phyloP scores from a whole-genome alignment of 1,140 invertebrate genomes.

The Bradynema listronoti region DNA sequence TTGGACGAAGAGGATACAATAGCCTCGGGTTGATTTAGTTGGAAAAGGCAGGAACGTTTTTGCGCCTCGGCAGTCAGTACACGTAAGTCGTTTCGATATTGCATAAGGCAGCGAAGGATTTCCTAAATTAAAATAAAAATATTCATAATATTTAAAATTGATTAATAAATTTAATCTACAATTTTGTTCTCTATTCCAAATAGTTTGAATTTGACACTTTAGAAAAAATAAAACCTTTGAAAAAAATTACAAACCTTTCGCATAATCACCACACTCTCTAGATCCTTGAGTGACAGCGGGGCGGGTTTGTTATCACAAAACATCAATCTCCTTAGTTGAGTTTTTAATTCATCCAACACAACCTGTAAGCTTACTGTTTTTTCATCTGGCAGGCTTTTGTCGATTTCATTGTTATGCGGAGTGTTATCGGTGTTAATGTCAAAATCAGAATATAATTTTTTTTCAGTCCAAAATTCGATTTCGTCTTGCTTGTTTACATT shows the following conservation, averaged over 20 bases:
- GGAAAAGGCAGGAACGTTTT: conserved; percentile 1
- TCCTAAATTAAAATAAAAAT: not conserved
- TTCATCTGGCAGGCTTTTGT: not conserved
- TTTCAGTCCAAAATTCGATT: too few species aligned
- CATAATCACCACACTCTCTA: not conserved
- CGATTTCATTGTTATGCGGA: too few species aligned
- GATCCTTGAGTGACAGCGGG: not conserved
- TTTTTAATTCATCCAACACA: conserved; percentile 9
- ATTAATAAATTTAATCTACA: not conserved
- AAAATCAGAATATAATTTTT: too few species aligned
- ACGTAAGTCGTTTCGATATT: conserved; percentile 14
- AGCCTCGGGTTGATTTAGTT: conserved; percentile 6
- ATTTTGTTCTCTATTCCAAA: too few species aligned
- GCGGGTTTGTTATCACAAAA: not conserved
- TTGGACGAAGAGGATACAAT: too few species aligned
- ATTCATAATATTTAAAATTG: not conserved
- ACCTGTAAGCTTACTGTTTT: not conserved
- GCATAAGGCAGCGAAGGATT: conserved; percentile 1
- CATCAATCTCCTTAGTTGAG: not conserved
- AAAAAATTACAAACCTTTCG: not conserved
- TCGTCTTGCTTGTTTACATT: too few species aligned
- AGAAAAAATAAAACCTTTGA: not conserved
- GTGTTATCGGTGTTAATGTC: too few species aligned
- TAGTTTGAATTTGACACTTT: not conserved
- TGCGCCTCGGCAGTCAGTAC: conserved; percentile 12